These are phyloP conservation scores for Epicauta chinensis DNA, from an alignment of 1,140 invertebrate species.

Conservation along the genomic window DNA sequence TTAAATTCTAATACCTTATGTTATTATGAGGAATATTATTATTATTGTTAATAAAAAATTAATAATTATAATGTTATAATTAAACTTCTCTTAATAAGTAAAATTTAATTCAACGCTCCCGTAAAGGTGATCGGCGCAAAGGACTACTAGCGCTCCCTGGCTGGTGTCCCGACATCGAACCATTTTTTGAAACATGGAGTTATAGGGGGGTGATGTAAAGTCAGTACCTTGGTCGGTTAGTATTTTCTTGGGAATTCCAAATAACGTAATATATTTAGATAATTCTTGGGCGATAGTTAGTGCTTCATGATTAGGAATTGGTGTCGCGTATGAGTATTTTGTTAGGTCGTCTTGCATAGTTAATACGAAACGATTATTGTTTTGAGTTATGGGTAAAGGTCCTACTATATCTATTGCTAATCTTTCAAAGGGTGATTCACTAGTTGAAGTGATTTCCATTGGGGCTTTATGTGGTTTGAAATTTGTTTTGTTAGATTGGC, in stretches of 20 bases:
- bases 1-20: no score
- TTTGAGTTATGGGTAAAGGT: conserved; percentile 21
- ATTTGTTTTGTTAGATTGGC: conserved; percentile 33
- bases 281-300: conserved; percentile 29
- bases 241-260: conserved; percentile 36
- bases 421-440: conserved; percentile 25
- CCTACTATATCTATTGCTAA: conserved; percentile 30
- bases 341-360: conserved; percentile 34
- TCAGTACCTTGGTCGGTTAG: conserved; percentile 39
- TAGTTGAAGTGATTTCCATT: conserved; percentile 33
- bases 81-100: no score
- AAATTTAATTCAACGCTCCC: no score
- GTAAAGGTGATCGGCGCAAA: no score
- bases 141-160: no score
- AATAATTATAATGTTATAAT: no score
- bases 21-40: no score
- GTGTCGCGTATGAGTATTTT: conserved; percentile 25
- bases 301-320: conserved; percentile 33
- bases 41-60: no score
- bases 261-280: conserved; percentile 22
- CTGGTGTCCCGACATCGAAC: no score
- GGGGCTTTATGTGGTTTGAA: conserved; percentile 22
- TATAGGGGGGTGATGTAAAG: no score
- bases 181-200: no score
- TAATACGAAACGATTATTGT: conserved; percentile 23